These are phyloP conservation scores for Psilopogon haemacephalus DNA, from an alignment of 2,113 vertebrate species.

Conservation along the genomic window DNA sequence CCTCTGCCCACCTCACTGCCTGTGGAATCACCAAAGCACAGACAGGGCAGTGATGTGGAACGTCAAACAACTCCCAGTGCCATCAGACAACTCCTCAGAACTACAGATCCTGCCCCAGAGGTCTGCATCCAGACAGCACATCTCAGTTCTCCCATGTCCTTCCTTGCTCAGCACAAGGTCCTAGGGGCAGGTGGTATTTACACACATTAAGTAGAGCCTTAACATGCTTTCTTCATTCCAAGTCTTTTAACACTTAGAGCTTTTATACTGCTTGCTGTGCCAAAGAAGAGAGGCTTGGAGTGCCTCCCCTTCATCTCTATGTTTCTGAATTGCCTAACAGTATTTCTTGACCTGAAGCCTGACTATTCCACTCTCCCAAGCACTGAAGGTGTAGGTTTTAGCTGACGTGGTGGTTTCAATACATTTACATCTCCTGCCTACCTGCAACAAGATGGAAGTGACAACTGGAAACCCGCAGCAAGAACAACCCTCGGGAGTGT, in stretches of 20 bases:
- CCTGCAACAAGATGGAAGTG: neutral
- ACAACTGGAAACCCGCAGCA: conserved; percentile 32
- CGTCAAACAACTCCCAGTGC: neutral
- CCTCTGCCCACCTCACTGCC: neutral
- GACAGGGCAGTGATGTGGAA: neutral
- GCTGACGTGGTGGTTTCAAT: neutral
- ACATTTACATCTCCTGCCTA: neutral
- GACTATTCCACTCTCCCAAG: neutral
- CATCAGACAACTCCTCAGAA: neutral
- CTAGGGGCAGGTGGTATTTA: neutral
- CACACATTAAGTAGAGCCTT: neutral
- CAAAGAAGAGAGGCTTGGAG: conserved; percentile 28
- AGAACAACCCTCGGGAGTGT: neutral
- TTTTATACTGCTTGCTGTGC: conserved; percentile 28
- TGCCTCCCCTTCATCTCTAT: neutral
- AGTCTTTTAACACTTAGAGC: neutral
- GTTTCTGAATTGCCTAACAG: neutral
- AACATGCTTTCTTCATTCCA: conserved; percentile 1
- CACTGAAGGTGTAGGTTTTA: neutral
- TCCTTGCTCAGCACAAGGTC: neutral
- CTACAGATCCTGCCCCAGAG: neutral
- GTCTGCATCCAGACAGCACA: neutral
- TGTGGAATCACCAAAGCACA: neutral
- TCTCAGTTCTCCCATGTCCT: neutral
- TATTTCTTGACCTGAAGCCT: neutral